Evolutionary conservation across 2,888 invertebrate genomes (phyloP).

Genomic region (Phasia obesa): DNA sequence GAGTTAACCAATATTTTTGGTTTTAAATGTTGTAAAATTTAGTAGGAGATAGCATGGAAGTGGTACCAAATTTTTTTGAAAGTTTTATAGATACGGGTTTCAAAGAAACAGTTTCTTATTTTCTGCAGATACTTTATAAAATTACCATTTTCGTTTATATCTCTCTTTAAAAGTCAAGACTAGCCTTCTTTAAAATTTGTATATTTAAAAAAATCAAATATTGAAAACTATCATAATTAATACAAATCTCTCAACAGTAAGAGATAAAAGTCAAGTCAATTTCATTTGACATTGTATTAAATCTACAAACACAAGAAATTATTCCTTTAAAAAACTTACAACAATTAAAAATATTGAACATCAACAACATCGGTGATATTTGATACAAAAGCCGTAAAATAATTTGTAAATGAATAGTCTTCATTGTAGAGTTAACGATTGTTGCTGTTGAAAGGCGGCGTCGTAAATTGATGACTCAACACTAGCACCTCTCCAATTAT

Average conservation of each 20-base stretch:
- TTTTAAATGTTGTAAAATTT: too few species aligned
- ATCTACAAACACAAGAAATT: conserved; percentile 27
- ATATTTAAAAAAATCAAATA: too few species aligned
- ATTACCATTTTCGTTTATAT: too few species aligned
- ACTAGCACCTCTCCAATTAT: conserved; percentile 58
- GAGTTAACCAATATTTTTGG: too few species aligned
- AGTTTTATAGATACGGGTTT: too few species aligned
- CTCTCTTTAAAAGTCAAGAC: too few species aligned
- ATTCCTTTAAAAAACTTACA: background rate
- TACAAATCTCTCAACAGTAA: background rate
- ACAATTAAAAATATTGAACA: conserved; percentile 34
- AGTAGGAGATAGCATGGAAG: too few species aligned
- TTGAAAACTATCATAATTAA: too few species aligned
- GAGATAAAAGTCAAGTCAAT: background rate
- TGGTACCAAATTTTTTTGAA: too few species aligned
- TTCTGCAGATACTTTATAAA: too few species aligned
- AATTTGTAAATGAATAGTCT: conserved; percentile 12
- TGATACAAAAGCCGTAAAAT: conserved; percentile 19
- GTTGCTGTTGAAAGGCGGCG: conserved; percentile 55
- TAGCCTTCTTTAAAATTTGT: too few species aligned
- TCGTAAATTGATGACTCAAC: conserved; percentile 71
- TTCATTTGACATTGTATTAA: conserved; percentile 22
- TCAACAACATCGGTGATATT: conserved; percentile 3
- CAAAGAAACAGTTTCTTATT: too few species aligned
- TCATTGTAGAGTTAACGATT: background rate